Conservation (phyloP, 2,888 invertebrate species). For the Meteorus cinctellus region DNA sequence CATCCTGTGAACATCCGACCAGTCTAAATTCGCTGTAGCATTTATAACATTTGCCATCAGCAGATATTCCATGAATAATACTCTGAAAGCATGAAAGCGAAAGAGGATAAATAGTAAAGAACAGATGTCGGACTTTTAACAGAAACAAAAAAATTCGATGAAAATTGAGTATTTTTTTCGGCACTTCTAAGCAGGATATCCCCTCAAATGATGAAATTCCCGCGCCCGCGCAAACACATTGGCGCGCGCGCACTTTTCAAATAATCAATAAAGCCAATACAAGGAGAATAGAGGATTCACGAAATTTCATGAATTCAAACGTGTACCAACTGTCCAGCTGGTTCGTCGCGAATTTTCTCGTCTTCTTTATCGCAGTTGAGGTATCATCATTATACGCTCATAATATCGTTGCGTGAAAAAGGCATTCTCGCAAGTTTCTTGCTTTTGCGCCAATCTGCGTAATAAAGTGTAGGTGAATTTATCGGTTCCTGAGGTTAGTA, state of each 20-base stretch:
- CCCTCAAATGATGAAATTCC: not conserved
- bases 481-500: not conserved
- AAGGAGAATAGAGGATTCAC: not conserved
- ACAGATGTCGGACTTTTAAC: too few relatives aligned
- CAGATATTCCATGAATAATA: too few relatives aligned
- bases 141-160: too few relatives aligned
- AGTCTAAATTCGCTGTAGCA: too few relatives aligned
- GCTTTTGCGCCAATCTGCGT: not conserved
- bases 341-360: not conserved
- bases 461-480: not conserved
- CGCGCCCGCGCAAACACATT: constrained; percentile 24
- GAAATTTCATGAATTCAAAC: constrained; percentile 2
- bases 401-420: not conserved
- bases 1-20: too few relatives aligned
- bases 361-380: not conserved
- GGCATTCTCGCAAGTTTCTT: not conserved
- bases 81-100: too few relatives aligned
- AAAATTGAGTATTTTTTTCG: too few relatives aligned
- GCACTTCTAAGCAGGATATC: too few relatives aligned
- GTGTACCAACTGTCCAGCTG: not conserved
- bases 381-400: not conserved
- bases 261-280: constrained; percentile 14
- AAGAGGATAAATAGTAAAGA: too few relatives aligned
- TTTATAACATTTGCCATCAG: too few relatives aligned
- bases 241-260: constrained; percentile 16